phyloP scores from a whole-genome alignment of 2,113 vertebrate genomes.

The Percopsis transmontana region DNA sequence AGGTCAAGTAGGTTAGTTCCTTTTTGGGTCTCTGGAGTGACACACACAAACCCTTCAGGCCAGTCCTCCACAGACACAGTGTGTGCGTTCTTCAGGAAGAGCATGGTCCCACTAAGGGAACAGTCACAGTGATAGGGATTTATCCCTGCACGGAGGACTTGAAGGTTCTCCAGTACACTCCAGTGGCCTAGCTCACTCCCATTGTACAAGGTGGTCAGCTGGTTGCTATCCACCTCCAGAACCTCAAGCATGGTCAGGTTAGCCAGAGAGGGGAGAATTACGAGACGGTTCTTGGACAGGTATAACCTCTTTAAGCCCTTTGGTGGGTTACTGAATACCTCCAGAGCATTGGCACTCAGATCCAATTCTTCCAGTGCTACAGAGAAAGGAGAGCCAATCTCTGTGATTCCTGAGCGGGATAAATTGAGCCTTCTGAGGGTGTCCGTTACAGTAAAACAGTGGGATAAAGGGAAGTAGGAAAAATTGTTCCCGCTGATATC shows the following conservation, averaged over 20 bases:
- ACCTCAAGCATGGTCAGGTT: not conserved
- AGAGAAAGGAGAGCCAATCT: not conserved
- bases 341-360: slow-evolving; percentile 16
- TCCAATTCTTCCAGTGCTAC: slow-evolving; percentile 21
- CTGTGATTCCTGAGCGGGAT: slow-evolving; percentile 16
- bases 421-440: slow-evolving; percentile 16
- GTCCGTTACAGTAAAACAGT: not conserved
- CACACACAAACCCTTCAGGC: slow-evolving; percentile 1
- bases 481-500: slow-evolving; percentile 28
- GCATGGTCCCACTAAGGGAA: not conserved
- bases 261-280: not conserved
- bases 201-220: not conserved
- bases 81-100: not conserved
- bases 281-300: slow-evolving; percentile 13
- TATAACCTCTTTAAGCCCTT: not conserved
- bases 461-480: slow-evolving; percentile 1
- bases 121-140: slow-evolving; percentile 18
- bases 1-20: not conserved
- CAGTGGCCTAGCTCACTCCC: not conserved
- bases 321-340: not conserved
- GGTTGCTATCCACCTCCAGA: slow-evolving; percentile 10
- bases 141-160: not conserved
- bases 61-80: not conserved
- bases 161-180: not conserved
- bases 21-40: not conserved